Evolutionary conservation across 1,140 invertebrate species (phyloP), one percentile per base, ranked within the genome.

Genomic region (Papilio xuthus): DNA sequence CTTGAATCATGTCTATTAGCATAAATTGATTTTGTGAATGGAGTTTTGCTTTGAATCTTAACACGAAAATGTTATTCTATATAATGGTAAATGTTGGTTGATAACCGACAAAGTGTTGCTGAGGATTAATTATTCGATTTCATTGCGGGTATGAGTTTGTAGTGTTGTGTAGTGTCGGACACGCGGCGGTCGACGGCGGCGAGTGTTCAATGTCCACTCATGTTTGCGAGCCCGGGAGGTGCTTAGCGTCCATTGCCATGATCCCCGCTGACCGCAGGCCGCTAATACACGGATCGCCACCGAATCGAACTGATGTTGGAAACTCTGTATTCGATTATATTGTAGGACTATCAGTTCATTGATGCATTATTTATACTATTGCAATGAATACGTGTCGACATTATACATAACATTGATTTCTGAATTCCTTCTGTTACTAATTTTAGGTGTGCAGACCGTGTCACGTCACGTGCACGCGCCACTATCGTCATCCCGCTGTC

Each of bases 181-280:
- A 4, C 4, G 32, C 32, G 32, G 7, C 32, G 32, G n/a, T n/a
- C 32, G 32, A 37, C 32, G 32, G 32, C 32, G 4, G 32, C 32
- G 32, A 7, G 71, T 50, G 44, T 23, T 74, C 53, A 74, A 53
- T 50, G 71, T 74, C 71, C 71, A 47, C 71, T 74, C 44, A 15
- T 74, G 42, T 28, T 50, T 78, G 42, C 37, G 77, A 67, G 63
- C 41, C 10, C 18, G 41, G 60, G 63, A 44, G n/a, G 42, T 44
- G 32, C 77, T 72, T 72, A 78, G 69, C 69, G 13, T 44, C 13
- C 42, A 37, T 56, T 9, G 13, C 77, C 32, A 50, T 71, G n/a
- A 70, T 71, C 77, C 67, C 26, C 12, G 44, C 44, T 18, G 44
- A 47, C 15, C 26, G 20, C 50, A 71, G 32, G 32, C 69, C 53